Evolutionary conservation across 2,888 invertebrate species (phyloP), one percentile per base, ranked within the genome.

Genomic region (Sabatieria punctata): DNA sequence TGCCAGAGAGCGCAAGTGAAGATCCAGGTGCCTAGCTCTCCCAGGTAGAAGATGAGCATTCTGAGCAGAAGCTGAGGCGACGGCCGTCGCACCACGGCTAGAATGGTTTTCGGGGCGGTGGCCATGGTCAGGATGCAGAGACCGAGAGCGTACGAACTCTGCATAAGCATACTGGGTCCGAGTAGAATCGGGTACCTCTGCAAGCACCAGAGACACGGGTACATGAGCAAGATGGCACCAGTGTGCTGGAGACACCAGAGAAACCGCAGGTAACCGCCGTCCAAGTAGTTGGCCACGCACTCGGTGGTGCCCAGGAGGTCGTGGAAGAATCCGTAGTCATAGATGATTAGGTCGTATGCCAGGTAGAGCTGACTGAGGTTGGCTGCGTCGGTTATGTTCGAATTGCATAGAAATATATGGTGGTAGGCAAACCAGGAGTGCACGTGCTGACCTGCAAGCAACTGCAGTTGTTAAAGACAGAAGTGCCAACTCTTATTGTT

Each of bases 221-320:
- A n/a, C n/a, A n/a, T n/a, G n/a, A 38, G 22, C n/a, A n/a, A 8
- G 38, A 38, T 13, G 8, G 19, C 6, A 41, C 6, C 6, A 23
- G 41, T 55, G 25, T 52, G 54, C 1, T 48, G 49, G 4, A 52
- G 43, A 45, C 54, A 54, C 4, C 52, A 49, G 18, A 60, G 46
- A 6, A 52, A 41, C 18, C 11, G 57, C 57, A 60, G 56, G 51
- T 63, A 63, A 13, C 63, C 63, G 4, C 63, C 63, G 48, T 63
- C 62, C 43, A 63, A 51, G 50, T 63, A 63, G 50, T 63, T 63
- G 21, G 63, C 63, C 1, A 63, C 60, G 49, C 63, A 63, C 45
- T 59, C 60, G 19, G 53, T 55, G 26, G 61, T 64, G 13, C 62
- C 63, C 24, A 63, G 53, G 3, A 63, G 56, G 40, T 57, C 47